Base-by-base conservation (phyloP, 2,113 vertebrate species). In the Stegastes partitus region DNA sequence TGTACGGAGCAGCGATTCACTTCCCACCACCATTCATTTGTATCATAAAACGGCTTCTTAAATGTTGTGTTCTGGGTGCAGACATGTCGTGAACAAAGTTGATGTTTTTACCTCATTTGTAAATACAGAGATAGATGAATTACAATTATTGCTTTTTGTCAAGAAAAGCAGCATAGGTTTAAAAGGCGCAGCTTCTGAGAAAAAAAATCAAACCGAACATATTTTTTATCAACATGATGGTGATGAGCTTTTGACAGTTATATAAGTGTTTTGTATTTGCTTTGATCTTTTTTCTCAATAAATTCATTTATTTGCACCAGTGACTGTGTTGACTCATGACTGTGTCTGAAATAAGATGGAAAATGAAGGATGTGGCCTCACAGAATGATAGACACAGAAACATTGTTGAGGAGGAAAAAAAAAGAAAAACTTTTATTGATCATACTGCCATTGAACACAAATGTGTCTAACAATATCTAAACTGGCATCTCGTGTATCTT, bases 91-190 rank as follows among this genome's bases (percentile, higher is more conserved):
- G 90, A 92, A 79, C 77, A 85, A 81, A 88, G 62, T 85, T 71
- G 67, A 87, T 91, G 88, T 91, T 94, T 93, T 93, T 93, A 94
- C 94, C 90, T 93, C 85, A 89, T 93, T 92, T 95, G 94, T 95
- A 94, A 90, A 94, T 93, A 92, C 68, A 83, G 82, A 92, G 85
- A 81, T 77, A 58, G 58, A 81, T 77, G 19, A 77, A 81, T 69
- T 47, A 64, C 61, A 45, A 55, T 23, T 83, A 74, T 82, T 77
- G 74, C 81, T 88, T 86, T 88, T 85, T 87, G 76, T 86, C 56
- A 14, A 78, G 68, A 87, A 87, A 90, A 81, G 84, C 90, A 77
- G 77, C 81, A 81, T 77, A 44, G 39, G 70, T 74, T 85, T 58
- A 74, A 82, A 79, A 89, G 76, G 85, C 87, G 80, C 78, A 51